Evolutionary conservation across 2,797 vertebrate species (phyloP).

Genomic region (Falco concolor): DNA sequence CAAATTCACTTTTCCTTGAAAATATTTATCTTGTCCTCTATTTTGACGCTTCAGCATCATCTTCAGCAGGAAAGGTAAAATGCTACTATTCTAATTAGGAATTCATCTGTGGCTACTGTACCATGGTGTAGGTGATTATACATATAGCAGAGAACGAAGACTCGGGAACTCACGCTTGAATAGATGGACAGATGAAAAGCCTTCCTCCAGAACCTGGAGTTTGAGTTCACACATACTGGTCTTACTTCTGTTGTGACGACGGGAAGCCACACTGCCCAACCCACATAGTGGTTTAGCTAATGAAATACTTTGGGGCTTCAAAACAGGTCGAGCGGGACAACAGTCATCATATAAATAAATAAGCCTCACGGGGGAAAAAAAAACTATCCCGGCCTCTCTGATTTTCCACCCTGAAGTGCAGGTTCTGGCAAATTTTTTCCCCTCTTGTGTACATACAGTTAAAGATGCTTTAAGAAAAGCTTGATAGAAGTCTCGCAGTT

Average conservation of each 20-base stretch:
- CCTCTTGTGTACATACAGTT: background rate
- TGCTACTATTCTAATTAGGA: background rate
- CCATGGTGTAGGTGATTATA: background rate
- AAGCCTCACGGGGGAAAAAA: background rate
- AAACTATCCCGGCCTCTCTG: background rate
- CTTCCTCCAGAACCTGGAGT: background rate
- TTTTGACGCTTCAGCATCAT: background rate
- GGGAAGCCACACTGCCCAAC: background rate
- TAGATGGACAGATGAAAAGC: background rate
- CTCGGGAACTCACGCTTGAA: background rate
- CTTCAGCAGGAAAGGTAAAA: background rate
- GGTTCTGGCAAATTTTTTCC: background rate
- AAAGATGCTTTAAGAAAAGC: background rate
- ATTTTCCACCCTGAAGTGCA: background rate
- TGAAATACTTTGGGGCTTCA: background rate
- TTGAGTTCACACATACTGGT: background rate
- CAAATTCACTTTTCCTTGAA: background rate
- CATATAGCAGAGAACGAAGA: background rate
- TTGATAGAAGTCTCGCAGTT: too few species aligned
- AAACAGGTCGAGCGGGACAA: background rate
- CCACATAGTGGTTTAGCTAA: background rate
- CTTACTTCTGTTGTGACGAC: background rate
- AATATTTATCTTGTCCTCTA: background rate
- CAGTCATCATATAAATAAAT: background rate
- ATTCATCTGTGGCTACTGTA: background rate